Evolutionary conservation across 92 coral and sea anemone genomes (phyloP).

Genomic region (Palythoa caribaeorum): DNA sequence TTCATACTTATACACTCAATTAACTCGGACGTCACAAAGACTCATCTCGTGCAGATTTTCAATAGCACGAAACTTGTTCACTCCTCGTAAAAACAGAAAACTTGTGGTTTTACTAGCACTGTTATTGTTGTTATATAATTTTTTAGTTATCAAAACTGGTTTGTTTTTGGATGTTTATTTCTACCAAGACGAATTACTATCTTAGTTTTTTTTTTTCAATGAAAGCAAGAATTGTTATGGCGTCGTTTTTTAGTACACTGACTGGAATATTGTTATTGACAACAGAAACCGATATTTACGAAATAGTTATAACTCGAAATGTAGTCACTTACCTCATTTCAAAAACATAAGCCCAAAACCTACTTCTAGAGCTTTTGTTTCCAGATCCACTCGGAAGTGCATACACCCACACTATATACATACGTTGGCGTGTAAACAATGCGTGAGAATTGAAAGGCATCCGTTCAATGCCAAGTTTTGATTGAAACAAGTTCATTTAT

Average conservation of each 20-base stretch:
- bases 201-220: background rate
- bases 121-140: background rate
- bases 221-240: background rate
- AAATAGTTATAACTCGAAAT: background rate
- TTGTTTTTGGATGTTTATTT: background rate
- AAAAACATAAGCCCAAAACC: background rate
- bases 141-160: background rate
- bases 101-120: background rate
- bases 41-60: background rate
- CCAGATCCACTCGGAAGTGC: background rate
- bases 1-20: constrained; percentile 22
- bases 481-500: background rate
- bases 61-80: constrained; percentile 19
- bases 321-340: background rate
- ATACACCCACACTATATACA: background rate
- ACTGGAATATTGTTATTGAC: background rate
- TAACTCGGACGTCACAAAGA: background rate
- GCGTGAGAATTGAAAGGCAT: background rate
- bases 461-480: background rate
- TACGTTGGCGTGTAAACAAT: background rate
- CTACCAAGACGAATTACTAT: background rate
- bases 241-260: background rate
- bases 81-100: background rate
- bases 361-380: background rate
- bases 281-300: background rate